A percentile compares a stretch with the other conserved stretches of the same genome.
phyloP scores from a whole-genome alignment of 1,140 invertebrate genomes.

The Dysdera silvatica region DNA sequence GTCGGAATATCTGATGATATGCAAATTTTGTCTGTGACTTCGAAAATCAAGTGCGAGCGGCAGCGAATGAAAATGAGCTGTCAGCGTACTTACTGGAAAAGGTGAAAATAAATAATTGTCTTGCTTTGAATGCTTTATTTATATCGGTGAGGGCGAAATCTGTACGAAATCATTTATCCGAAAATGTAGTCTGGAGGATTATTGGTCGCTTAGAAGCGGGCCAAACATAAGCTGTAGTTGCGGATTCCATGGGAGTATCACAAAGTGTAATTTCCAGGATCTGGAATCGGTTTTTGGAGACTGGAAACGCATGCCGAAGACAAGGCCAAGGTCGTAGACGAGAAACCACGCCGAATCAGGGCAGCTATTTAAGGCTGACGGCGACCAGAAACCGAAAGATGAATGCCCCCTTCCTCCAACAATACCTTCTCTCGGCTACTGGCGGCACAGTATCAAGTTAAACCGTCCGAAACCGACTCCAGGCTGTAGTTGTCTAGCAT shows the following conservation, averaged over 20 bases:
- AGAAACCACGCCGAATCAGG: background rate
- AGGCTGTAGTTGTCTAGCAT: background rate
- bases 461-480: background rate
- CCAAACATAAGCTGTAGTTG: background rate
- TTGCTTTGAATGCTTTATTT: background rate
- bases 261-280: constrained; percentile 2
- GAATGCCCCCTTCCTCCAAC: background rate
- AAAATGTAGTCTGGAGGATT: background rate
- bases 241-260: background rate
- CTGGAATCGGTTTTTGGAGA: background rate
- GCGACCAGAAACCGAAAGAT: background rate
- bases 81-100: no score
- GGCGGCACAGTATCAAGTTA: background rate
- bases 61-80: no score
- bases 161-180: background rate
- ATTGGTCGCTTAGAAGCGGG: background rate
- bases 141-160: background rate
- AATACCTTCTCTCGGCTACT: background rate
- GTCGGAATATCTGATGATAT: no score
- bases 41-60: no score
- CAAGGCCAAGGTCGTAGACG: background rate
- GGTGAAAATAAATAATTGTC: no score
- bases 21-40: no score
- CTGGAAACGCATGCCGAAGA: background rate
- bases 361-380: background rate